A percentile compares a stretch with the other conserved stretches of the same genome.
phyloP scores from a whole-genome alignment of 1,140 invertebrate species.

The Cyclina sinensis region DNA sequence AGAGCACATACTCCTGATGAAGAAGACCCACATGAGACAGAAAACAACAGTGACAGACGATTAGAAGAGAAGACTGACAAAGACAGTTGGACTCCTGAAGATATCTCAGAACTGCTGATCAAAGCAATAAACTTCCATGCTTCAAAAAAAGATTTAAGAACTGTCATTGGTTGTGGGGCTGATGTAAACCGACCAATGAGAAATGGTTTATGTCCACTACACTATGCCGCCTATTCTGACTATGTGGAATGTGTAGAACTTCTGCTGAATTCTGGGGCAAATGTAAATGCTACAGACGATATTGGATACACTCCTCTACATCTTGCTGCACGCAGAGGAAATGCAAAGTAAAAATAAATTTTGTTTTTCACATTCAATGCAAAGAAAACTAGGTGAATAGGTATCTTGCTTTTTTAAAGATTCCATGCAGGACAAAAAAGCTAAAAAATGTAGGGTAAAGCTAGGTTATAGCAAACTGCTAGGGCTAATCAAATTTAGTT shows the following conservation, averaged over 20 bases:
- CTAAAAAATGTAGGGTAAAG: too few relatives aligned
- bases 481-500: too few relatives aligned
- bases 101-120: conserved; percentile 70
- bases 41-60: not conserved
- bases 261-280: conserved; percentile 89
- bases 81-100: conserved; percentile 68
- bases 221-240: conserved; percentile 96
- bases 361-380: too few relatives aligned
- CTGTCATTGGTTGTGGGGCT: conserved; percentile 78
- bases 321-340: conserved; percentile 94
- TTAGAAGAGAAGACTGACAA: conserved; percentile 60
- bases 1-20: not conserved
- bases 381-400: too few relatives aligned
- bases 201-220: conserved; percentile 93
- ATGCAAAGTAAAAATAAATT: conserved; percentile 80
- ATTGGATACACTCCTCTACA: conserved; percentile 96
- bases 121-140: conserved; percentile 81
- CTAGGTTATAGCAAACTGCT: too few relatives aligned
- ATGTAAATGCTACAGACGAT: conserved; percentile 95
- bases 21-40: not conserved
- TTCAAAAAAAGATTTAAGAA: conserved; percentile 92
- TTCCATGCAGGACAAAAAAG: too few relatives aligned
- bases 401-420: too few relatives aligned
- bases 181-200: conserved; percentile 87
- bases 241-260: conserved; percentile 92